These are phyloP conservation scores for Herminia tarsipennalis DNA, from an alignment of 2,888 invertebrate species.

Conservation along the genomic window DNA sequence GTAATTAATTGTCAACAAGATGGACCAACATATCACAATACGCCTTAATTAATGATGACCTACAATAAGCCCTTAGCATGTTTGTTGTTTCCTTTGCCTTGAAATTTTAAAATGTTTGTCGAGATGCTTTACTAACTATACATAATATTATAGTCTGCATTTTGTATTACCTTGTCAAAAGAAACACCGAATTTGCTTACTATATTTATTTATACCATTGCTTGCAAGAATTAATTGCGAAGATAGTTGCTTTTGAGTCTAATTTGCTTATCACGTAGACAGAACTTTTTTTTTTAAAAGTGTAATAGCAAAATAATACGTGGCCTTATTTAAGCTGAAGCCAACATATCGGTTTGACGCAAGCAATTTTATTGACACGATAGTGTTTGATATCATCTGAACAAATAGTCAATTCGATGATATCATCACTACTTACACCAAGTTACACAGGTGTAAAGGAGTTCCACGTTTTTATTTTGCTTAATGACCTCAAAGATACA, in stretches of 20 bases:
- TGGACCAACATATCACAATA: conserved; percentile 12
- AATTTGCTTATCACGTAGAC: too few relatives aligned
- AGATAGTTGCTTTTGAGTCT: too few relatives aligned
- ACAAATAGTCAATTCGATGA: conserved; percentile 63
- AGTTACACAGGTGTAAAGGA: conserved; percentile 52
- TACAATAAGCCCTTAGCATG: conserved; percentile 12
- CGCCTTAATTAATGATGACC: conserved; percentile 26
- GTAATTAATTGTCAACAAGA: conserved; percentile 29
- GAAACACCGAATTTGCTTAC: too few relatives aligned
- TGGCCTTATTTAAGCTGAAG: conserved; percentile 55
- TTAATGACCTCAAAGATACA: conserved; percentile 8
- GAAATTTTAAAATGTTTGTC: neutral
- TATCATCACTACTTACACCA: conserved; percentile 57
- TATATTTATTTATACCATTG: too few relatives aligned
- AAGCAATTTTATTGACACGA: conserved; percentile 57
- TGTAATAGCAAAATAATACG: too few relatives aligned
- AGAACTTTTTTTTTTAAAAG: too few relatives aligned
- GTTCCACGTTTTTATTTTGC: conserved; percentile 6
- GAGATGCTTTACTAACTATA: neutral
- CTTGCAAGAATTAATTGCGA: too few relatives aligned
- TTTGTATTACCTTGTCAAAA: too few relatives aligned
- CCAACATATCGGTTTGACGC: conserved; percentile 68
- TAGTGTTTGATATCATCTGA: conserved; percentile 62
- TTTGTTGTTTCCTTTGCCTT: conserved; percentile 12
- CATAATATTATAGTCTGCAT: too few relatives aligned